These are phyloP conservation scores for Drosophila neonasuta DNA, from an alignment of 2,888 invertebrate species.

Conservation along the genomic window DNA sequence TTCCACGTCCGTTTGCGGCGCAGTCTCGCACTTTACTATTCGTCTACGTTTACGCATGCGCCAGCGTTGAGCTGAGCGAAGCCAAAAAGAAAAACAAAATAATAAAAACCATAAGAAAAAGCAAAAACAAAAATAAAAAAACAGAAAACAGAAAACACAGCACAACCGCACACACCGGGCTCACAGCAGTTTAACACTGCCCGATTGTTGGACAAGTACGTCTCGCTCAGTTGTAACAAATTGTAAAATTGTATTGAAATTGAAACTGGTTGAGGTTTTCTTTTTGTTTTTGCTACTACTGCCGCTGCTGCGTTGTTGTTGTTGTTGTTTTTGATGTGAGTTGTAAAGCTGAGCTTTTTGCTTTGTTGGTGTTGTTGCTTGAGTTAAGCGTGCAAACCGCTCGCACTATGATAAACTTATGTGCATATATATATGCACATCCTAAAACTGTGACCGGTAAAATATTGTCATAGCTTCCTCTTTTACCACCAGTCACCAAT, in stretches of 20 bases:
- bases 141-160: constrained; percentile 6
- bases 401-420: constrained; percentile 6
- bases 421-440: neutral
- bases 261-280: constrained; percentile 71
- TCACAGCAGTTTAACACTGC: constrained; percentile 21
- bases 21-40: constrained; percentile 74
- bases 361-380: constrained; percentile 11
- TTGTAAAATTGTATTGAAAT: constrained; percentile 74
- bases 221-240: constrained; percentile 67
- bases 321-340: constrained; percentile 21
- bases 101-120: constrained; percentile 31
- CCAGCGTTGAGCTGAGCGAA: constrained; percentile 49
- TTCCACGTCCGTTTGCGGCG: constrained; percentile 69
- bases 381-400: constrained; percentile 30
- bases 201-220: constrained; percentile 37
- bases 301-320: too few relatives aligned
- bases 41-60: constrained; percentile 69
- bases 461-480: constrained; percentile 7
- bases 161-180: constrained; percentile 44
- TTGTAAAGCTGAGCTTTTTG: constrained; percentile 38
- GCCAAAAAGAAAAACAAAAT: constrained; percentile 48
- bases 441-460: constrained; percentile 9
- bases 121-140: constrained; percentile 1
- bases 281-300: constrained; percentile 17
- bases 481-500: neutral